These are phyloP conservation scores for Drosophila longiperda DNA, from an alignment of 2,888 invertebrate species.

Conservation along the genomic window DNA sequence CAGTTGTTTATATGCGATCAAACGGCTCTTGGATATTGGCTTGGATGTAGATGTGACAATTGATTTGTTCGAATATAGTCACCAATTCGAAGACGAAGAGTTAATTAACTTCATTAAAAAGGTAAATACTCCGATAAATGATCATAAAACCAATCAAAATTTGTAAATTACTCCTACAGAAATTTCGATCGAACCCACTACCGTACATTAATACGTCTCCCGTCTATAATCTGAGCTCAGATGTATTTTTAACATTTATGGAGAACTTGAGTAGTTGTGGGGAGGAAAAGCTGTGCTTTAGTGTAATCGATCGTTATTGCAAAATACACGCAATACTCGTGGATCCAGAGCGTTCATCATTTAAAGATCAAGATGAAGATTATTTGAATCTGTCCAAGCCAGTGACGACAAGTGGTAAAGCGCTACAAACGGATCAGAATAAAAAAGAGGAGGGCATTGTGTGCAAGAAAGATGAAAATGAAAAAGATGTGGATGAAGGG, in stretches of 20 bases:
- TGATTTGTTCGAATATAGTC: constrained; percentile 51
- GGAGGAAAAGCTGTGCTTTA: constrained; percentile 36
- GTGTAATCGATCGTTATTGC: constrained; percentile 51
- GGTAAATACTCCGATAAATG: constrained; percentile 22
- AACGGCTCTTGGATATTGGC: constrained; percentile 8
- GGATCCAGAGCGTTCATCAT: neutral
- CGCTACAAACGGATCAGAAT: neutral
- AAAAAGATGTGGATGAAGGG: constrained; percentile 13
- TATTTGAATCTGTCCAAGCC: neutral
- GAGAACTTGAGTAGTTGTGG: neutral
- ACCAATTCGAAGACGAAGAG: constrained; percentile 44
- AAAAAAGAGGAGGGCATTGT: neutral
- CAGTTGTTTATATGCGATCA: constrained; percentile 36
- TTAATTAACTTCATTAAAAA: constrained; percentile 23
- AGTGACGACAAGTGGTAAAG: neutral
- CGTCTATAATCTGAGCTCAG: constrained; percentile 44
- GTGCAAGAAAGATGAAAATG: constrained; percentile 22
- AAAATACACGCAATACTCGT: constrained; percentile 27
- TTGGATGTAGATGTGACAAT: constrained; percentile 36
- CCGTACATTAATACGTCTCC: constrained; percentile 30
- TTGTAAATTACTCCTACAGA: constrained; percentile 14
- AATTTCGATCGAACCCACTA: constrained; percentile 5
- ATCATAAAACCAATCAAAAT: neutral
- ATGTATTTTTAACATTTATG: constrained; percentile 46
- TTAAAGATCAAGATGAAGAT: neutral